These are phyloP conservation scores for Umimayanthus chanpuru DNA, from an alignment of 92 coral and sea anemone genomes.

Conservation along the genomic window DNA sequence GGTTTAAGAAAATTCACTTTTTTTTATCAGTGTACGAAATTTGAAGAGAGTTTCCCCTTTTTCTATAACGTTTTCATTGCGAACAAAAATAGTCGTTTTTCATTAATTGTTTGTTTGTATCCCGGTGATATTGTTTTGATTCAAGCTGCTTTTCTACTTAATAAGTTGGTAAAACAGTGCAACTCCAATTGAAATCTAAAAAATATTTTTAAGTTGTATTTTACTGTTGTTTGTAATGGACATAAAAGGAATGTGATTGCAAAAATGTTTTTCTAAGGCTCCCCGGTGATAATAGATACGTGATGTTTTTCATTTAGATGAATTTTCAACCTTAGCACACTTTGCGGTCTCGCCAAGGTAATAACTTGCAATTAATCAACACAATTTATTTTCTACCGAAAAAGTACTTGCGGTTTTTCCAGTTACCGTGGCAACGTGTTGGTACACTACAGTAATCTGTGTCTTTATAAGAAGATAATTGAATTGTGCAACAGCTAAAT, in stretches of 20 bases:
- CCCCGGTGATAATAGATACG: not conserved
- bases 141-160: not conserved
- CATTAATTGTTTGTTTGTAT: not conserved
- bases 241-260: not conserved
- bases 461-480: not conserved
- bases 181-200: not conserved
- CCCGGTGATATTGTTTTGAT: not conserved
- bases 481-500: too few relatives aligned
- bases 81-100: too few relatives aligned
- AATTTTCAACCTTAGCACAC: not conserved
- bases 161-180: not conserved
- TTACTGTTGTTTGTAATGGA: not conserved
- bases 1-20: too few relatives aligned
- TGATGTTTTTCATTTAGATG: not conserved
- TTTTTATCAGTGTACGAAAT: too few relatives aligned
- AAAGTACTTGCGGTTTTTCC: not conserved
- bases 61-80: not conserved
- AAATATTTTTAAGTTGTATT: not conserved
- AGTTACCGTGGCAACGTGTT: not conserved
- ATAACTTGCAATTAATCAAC: not conserved
- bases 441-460: not conserved
- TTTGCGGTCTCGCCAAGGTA: not conserved
- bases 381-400: not conserved
- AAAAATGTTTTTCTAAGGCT: not conserved
- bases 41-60: too few relatives aligned